Evolutionary conservation across 2,113 vertebrate species (phyloP).

Genomic region (Engystomops pustulosus): DNA sequence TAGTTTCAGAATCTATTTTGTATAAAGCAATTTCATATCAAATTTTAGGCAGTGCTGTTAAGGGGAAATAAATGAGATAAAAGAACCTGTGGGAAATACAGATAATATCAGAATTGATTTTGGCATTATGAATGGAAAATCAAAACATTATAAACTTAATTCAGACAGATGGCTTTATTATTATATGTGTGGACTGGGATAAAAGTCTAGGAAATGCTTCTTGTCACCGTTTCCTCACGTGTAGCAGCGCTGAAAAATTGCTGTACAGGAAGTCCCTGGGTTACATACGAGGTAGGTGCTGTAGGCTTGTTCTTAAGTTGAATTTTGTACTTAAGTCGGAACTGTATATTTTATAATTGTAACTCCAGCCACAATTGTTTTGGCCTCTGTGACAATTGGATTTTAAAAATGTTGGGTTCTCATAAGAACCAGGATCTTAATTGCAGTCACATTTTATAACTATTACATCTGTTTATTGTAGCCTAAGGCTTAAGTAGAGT

Average conservation of each 20-base stretch:
- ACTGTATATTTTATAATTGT: no score
- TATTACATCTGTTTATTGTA: no score
- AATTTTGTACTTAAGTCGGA: no score
- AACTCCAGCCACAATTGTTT: no score
- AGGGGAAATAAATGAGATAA: constrained; percentile 54
- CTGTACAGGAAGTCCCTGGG: no score
- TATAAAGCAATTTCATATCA: constrained; percentile 34
- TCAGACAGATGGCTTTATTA: constrained; percentile 52
- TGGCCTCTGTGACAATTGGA: no score
- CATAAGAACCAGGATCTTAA: no score
- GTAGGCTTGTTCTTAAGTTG: no score
- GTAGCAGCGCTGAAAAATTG: neutral
- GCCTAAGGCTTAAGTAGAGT: no score
- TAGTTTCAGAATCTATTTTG: constrained; percentile 34
- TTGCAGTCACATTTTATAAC: no score
- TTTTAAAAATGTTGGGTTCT: no score
- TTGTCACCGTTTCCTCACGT: neutral
- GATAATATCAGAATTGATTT: constrained; percentile 54
- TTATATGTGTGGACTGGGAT: constrained; percentile 27
- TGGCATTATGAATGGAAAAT: constrained; percentile 45
- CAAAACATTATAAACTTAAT: constrained; percentile 50
- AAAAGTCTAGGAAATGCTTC: constrained; percentile 14
- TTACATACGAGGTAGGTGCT: no score
- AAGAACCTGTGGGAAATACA: constrained; percentile 52
- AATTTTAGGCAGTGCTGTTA: constrained; percentile 37